These are phyloP conservation scores for Platygyra sinensis DNA, from an alignment of 64 coral and sea anemone genomes.

Conservation along the genomic window DNA sequence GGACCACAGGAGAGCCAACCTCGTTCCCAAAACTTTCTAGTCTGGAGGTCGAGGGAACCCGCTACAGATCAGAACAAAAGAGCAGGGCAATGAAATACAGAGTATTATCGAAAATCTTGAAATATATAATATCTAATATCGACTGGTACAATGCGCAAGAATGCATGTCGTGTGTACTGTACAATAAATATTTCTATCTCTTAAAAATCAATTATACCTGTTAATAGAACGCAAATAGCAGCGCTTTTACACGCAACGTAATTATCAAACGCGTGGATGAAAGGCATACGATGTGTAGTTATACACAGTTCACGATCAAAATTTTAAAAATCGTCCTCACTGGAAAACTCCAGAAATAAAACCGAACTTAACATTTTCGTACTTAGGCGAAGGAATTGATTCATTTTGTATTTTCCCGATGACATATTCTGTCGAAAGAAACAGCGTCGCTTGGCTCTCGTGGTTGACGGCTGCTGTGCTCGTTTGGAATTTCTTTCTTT, in stretches of 20 bases:
- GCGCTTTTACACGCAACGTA: not conserved
- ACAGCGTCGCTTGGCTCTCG: too few relatives aligned
- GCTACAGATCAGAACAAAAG: not conserved
- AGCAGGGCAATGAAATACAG: not conserved
- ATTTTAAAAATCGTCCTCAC: not conserved
- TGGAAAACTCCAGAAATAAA: not conserved
- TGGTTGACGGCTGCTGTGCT: too few relatives aligned
- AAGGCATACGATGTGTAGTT: not conserved
- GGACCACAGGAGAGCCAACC: too few relatives aligned
- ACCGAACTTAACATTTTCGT: not conserved
- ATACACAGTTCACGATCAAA: not conserved
- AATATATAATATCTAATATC: constrained; percentile 3
- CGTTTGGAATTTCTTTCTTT: too few relatives aligned
- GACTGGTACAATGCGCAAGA: not conserved
- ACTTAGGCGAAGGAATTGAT: not conserved
- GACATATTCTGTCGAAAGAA: too few relatives aligned
- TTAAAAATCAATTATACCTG: not conserved
- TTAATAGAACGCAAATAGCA: not conserved
- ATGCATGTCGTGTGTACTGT: constrained; percentile 5
- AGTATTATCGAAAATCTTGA: not conserved
- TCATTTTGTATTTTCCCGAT: too few relatives aligned
- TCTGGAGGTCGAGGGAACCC: not conserved
- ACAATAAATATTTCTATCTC: constrained; percentile 37
- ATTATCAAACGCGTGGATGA: not conserved
- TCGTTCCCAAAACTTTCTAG: not conserved